Evolutionary conservation across 2,888 invertebrate species (phyloP).

Genomic region (Metellina segmentata): DNA sequence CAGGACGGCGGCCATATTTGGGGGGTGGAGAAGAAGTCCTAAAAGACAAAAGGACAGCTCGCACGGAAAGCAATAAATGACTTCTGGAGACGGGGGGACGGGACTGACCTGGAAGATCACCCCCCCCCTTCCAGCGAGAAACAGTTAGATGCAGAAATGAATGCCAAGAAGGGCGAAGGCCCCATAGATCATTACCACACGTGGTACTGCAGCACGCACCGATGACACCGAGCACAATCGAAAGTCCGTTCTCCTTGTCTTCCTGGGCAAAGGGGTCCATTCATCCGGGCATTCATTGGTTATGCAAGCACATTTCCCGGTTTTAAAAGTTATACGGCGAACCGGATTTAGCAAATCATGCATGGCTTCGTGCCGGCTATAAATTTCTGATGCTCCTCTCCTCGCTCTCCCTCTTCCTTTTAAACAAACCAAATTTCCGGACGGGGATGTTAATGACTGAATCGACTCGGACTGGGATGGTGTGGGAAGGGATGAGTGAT

Average conservation of each 20-base stretch:
- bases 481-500: slow-evolving; percentile 40
- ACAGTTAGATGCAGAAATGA: slow-evolving; percentile 54
- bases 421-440: slow-evolving; percentile 76
- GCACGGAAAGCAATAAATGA: slow-evolving; percentile 76
- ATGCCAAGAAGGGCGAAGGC: slow-evolving; percentile 37
- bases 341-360: slow-evolving; percentile 76
- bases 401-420: slow-evolving; percentile 42
- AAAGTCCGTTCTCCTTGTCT: slow-evolving; percentile 30
- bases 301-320: slow-evolving; percentile 34
- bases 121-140: slow-evolving; percentile 34
- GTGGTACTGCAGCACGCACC: slow-evolving; percentile 71
- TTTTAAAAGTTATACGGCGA: slow-evolving; percentile 69
- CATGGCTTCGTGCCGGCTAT: slow-evolving; percentile 74
- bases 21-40: not conserved
- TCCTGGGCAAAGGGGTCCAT: slow-evolving; percentile 24
- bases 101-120: slow-evolving; percentile 69
- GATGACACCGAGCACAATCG: slow-evolving; percentile 73
- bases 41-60: slow-evolving; percentile 72
- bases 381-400: slow-evolving; percentile 67
- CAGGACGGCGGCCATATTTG: slow-evolving; percentile 67
- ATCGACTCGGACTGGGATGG: slow-evolving; percentile 55
- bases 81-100: slow-evolving; percentile 41
- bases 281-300: slow-evolving; percentile 61
- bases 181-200: slow-evolving; percentile 76
- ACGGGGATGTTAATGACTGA: slow-evolving; percentile 73